phyloP scores from a whole-genome alignment of 2,113 vertebrate genomes.

The Anhinga rufa region DNA sequence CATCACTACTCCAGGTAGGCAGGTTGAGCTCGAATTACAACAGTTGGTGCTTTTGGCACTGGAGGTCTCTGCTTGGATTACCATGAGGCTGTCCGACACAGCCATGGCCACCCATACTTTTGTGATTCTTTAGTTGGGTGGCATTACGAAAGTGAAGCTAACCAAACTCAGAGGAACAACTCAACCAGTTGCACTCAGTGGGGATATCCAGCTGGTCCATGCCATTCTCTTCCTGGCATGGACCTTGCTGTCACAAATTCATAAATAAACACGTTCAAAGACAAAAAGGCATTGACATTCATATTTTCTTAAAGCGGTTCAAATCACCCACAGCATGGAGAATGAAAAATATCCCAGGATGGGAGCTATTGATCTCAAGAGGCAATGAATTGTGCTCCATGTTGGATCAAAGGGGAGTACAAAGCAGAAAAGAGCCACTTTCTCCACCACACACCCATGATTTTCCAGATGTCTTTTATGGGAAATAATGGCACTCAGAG shows the following conservation, averaged over 20 bases:
- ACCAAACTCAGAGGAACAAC: background rate
- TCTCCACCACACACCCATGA: background rate
- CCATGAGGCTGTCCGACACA: background rate
- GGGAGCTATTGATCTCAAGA: slow-evolving; percentile 50
- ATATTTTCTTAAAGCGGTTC: slow-evolving; percentile 16
- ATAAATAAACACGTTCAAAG: slow-evolving; percentile 34
- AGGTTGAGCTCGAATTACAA: background rate
- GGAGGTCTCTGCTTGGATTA: background rate
- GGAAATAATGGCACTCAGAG: slow-evolving; percentile 46
- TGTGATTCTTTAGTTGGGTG: background rate
- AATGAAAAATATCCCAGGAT: slow-evolving; percentile 15
- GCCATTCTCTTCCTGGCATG: slow-evolving; percentile 13
- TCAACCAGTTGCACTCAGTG: fast-evolving
- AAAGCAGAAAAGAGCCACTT: slow-evolving; percentile 46
- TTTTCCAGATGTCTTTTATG: slow-evolving; percentile 50
- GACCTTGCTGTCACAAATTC: slow-evolving; percentile 17
- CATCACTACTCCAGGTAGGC: background rate
- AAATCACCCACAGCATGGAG: background rate
- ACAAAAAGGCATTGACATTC: background rate
- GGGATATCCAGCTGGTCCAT: slow-evolving; percentile 19
- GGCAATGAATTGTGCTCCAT: slow-evolving; percentile 30
- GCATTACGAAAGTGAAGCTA: background rate
- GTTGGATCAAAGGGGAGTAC: slow-evolving; percentile 55
- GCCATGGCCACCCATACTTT: background rate
- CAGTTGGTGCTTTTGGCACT: background rate